phyloP scores from a whole-genome alignment of 2,797 vertebrate genomes.

The Acanthurus tractus region DNA sequence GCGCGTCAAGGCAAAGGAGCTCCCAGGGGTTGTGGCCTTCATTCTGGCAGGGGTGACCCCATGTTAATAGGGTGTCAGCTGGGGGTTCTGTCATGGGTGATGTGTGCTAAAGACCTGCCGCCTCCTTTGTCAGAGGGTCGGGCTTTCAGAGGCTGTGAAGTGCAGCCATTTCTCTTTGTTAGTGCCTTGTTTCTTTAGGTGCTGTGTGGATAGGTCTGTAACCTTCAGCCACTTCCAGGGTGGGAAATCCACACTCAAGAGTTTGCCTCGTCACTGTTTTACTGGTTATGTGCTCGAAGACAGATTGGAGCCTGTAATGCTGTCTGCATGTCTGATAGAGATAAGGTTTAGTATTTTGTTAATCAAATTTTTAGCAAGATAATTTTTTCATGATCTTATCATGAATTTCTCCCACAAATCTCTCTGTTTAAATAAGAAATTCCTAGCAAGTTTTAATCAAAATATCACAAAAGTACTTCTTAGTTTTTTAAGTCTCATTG shows the following conservation, averaged over 20 bases:
- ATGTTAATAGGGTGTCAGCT: constrained; percentile 87
- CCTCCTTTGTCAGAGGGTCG: constrained; percentile 79
- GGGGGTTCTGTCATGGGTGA: constrained; percentile 82
- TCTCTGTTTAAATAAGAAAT: constrained; percentile 5
- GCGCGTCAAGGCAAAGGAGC: constrained; percentile 67
- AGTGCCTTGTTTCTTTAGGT: constrained; percentile 64
- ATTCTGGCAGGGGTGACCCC: constrained; percentile 82
- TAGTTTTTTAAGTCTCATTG: not conserved
- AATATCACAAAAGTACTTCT: not conserved
- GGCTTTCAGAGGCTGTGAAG: constrained; percentile 80
- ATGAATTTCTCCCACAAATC: constrained; percentile 5
- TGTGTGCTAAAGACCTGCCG: constrained; percentile 83
- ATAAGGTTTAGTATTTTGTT: constrained; percentile 24
- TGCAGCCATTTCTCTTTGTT: constrained; percentile 77
- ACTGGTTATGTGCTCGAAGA: constrained; percentile 56
- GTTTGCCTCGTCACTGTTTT: constrained; percentile 67
- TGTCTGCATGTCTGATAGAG: constrained; percentile 74
- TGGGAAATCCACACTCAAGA: constrained; percentile 66
- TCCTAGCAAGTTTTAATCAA: not conserved
- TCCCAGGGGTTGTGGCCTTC: constrained; percentile 82
- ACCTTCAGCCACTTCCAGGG: constrained; percentile 67
- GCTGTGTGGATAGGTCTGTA: constrained; percentile 59
- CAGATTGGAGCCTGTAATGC: constrained; percentile 61
- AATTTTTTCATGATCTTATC: constrained; percentile 20
- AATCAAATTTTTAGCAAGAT: constrained; percentile 32